Conservation (phyloP, 2,888 invertebrate species). For the Xestia rhomboidea region DNA sequence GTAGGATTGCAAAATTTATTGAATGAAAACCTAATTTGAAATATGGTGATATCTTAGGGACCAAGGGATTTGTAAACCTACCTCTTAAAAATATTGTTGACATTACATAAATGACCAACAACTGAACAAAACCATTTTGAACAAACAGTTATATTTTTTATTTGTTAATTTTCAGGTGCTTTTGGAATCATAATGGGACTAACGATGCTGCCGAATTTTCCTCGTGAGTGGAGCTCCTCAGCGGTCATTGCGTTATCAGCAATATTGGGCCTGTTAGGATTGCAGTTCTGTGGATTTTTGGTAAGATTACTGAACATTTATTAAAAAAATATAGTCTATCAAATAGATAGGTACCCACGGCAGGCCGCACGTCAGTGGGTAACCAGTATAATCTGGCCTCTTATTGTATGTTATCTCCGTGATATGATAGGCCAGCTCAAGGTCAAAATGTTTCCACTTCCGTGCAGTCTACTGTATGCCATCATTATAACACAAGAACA, state of each 20-base stretch:
- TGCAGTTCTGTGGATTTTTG: conserved; percentile 84
- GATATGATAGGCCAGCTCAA: background rate
- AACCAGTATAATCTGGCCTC: background rate
- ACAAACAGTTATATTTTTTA: background rate
- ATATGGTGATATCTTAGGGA: too few species aligned
- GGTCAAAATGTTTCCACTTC: background rate
- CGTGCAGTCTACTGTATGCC: background rate
- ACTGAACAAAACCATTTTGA: background rate
- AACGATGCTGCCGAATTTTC: conserved; percentile 73
- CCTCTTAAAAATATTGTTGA: too few species aligned
- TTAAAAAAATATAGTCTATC: background rate
- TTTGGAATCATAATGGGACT: conserved; percentile 77
- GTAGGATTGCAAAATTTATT: too few species aligned
- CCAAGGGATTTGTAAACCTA: too few species aligned
- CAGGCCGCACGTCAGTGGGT: background rate
- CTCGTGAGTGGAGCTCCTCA: conserved; percentile 68
- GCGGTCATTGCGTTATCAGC: conserved; percentile 72
- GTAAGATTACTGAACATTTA: conserved; percentile 68
- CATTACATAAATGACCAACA: too few species aligned
- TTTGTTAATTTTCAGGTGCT: conserved; percentile 74
- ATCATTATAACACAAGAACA: background rate
- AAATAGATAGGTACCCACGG: background rate
- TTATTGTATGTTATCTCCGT: background rate
- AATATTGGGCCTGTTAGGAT: conserved; percentile 75
- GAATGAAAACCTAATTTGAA: too few species aligned